Evolutionary conservation across 2,888 invertebrate species (phyloP), one percentile per base, ranked within the genome.

Genomic region (Volucella bombylans): DNA sequence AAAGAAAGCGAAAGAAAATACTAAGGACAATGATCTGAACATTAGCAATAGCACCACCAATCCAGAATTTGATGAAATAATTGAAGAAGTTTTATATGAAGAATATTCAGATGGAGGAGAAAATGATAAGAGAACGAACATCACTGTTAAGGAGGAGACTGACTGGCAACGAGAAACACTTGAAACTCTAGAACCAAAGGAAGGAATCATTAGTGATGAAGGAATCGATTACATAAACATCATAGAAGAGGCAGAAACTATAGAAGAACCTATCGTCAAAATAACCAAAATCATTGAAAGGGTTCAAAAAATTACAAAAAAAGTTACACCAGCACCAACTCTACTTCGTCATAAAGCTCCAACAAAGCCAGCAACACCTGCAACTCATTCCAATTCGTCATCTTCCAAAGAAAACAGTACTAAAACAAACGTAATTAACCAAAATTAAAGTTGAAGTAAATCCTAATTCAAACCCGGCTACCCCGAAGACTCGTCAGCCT

Each of bases 51-150:
- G 43, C n/a, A 41, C 11, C n/a, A 12, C 14, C 12, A 71, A 45
- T 39, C 67, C 59, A 9, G 82, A 79, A 15, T 61, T 87, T 18
- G 87, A 87, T 8, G 73, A 87, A n/a, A 86, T 81, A 8, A 82
- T 87, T 11, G 87, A 87, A 49, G 88, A 88, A 65, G 87, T 88
- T 69, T 45, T 88, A 8, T 45, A 78, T 43, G 88, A 88, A 11
- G 88, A 88, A 8, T 54, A 80, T 2, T 43, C 86, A 2, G 76
- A 86, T 8, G 76, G 64, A 11, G 45, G 9, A 15, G 12, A 43
- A 11, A 69, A 43, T 15, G 43, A 43, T 18, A 54, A 10, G 4
- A 8, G 15, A 23, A 71, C 69, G 8, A 57, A 50, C 73, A 43
- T 86, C 62, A 8, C 76, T 54, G n/a, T 83, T 4, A 85, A 87